Percentiles rank a stretch among this genome's conserved stretches.
Evolutionary conservation across 2,113 vertebrate species (phyloP).

Genomic region (Cynopterus brachyotis): DNA sequence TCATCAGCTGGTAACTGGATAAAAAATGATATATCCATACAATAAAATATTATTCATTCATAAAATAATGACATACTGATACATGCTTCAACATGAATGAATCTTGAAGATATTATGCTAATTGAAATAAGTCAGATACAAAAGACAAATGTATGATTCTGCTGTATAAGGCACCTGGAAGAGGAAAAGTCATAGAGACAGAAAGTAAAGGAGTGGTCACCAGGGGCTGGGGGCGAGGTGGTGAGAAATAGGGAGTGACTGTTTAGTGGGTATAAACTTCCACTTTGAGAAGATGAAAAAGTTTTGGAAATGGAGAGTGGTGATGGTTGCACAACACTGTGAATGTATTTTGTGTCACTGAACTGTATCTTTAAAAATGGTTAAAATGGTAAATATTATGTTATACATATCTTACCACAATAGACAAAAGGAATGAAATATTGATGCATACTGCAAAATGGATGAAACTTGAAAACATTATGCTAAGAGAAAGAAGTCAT

Average conservation of each 20-base stretch:
- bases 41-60: not conserved
- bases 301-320: not conserved
- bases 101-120: not conserved
- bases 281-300: not conserved
- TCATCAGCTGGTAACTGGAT: not conserved
- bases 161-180: not conserved
- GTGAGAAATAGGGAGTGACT: not conserved
- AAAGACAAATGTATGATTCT: not conserved
- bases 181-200: not conserved
- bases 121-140: constrained; percentile 24
- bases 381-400: not conserved
- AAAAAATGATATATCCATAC: not conserved
- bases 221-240: not conserved
- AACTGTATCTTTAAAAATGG: not conserved
- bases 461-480: not conserved
- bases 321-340: not conserved
- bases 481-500: not conserved
- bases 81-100: not conserved
- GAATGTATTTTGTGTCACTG: not conserved
- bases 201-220: not conserved
- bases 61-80: not conserved
- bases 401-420: not conserved
- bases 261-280: not conserved
- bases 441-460: not conserved
- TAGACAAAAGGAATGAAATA: not conserved